Conservation (phyloP, 1,140 invertebrate genomes). For the Bilobella aurantiaca region DNA sequence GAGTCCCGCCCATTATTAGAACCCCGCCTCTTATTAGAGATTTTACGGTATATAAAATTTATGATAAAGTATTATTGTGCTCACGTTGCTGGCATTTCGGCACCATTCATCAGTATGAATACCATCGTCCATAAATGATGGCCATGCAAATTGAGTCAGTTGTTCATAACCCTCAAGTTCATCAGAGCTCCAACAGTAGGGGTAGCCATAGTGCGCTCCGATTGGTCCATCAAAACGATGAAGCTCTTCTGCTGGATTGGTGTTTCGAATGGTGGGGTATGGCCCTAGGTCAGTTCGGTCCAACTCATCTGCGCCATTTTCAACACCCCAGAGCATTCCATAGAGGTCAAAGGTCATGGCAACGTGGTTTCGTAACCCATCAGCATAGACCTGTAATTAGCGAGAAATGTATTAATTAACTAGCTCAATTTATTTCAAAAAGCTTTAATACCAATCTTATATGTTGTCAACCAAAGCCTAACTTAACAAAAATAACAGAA, state of each 20-base stretch:
- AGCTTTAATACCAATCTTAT: neutral
- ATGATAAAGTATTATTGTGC: too few relatives aligned
- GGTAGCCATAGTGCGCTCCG: constrained; percentile 14
- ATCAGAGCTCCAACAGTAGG: constrained; percentile 21
- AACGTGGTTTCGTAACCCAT: constrained; percentile 21
- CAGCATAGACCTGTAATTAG: constrained; percentile 11
- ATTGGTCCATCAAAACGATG: constrained; percentile 1
- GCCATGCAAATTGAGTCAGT: constrained; percentile 18
- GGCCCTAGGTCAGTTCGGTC: constrained; percentile 10
- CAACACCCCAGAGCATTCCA: constrained; percentile 18
- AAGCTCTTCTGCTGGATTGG: constrained; percentile 20
- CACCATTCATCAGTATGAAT: constrained; percentile 25
- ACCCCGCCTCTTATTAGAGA: too few relatives aligned
- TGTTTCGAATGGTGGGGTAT: constrained; percentile 13
- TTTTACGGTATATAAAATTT: too few relatives aligned
- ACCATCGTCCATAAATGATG: constrained; percentile 21
- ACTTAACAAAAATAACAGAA: neutral
- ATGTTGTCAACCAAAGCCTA: neutral
- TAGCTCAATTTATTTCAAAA: neutral
- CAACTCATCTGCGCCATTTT: constrained; percentile 11
- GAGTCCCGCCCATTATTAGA: too few relatives aligned
- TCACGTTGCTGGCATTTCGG: constrained; percentile 12
- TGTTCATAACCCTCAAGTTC: neutral
- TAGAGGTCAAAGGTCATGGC: constrained; percentile 14
- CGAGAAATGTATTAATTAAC: neutral